Base-by-base conservation (phyloP, 2,113 vertebrate genomes). In the Etia nguti region DNA sequence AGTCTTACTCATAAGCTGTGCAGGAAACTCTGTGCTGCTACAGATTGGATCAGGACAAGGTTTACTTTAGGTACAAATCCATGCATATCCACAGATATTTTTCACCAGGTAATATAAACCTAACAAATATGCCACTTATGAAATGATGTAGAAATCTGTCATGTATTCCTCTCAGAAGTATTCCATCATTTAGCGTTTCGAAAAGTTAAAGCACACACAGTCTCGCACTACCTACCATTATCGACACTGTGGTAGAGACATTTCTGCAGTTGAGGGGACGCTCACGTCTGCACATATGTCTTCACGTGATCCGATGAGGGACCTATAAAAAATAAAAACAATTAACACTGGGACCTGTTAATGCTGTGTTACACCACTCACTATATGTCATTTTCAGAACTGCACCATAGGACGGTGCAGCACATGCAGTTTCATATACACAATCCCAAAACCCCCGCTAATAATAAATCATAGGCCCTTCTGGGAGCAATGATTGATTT, bases 401-500 rank as follows among this genome's bases (percentile, higher is more conserved):
- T 79, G 62, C 83, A 79, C 46, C 56, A 68, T 46, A 56, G 81
- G 85, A 82, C 26, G 77, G 82, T 84, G 80, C 84, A 48, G 52
- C 88, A 88, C 88, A 82, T 83, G 81, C 52, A 80, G 81, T 86
- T 83, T 91, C 75, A 82, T 79, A 80, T 54, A 86, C 48, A 84
- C 54, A 82, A 70, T 68, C 83, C 79, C 65, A 79, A 91, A 89
- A 79, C 13, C 83, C 38, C 62, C 46, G 55, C 88, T 92, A 93
- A 94, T 93, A 86, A 84, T 94, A 91, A 93, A 94, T 93, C 90
- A 91, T 34, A 81, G 62, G 50, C 83, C 85, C 86, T 79, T 93
- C 85, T 90, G 91, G 89, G 89, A 92, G 83, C 56, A 60, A 84
- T 94, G 93, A 94, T 94, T 92, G 92, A 93, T 93, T 92, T 90